phyloP scores from a whole-genome alignment of 2,888 invertebrate species.

The Hyppa rectilinea region DNA sequence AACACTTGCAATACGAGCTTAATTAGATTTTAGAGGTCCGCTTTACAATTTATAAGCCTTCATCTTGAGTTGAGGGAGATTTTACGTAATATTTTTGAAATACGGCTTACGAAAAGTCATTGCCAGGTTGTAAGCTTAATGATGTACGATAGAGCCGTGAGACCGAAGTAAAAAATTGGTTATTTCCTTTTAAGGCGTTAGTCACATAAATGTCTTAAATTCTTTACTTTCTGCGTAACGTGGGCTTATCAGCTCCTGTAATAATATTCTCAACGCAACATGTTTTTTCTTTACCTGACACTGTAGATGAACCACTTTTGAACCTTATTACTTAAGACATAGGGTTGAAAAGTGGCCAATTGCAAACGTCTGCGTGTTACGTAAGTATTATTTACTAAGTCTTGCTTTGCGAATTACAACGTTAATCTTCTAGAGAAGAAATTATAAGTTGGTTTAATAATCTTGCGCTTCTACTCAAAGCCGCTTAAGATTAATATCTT shows the following conservation, averaged over 20 bases:
- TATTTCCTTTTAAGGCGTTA: background rate
- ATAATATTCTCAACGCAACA: background rate
- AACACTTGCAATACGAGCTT: conserved; percentile 81
- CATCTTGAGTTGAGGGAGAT: conserved; percentile 20
- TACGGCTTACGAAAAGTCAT: background rate
- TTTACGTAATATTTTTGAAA: conserved; percentile 19
- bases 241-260: background rate
- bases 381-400: too few species aligned
- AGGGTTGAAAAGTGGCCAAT: too few species aligned
- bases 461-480: too few species aligned
- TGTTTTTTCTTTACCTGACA: too few species aligned
- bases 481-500: too few species aligned
- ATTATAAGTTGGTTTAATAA: background rate
- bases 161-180: background rate
- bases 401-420: too few species aligned
- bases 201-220: background rate
- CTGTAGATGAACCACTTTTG: too few species aligned
- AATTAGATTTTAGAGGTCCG: conserved; percentile 77
- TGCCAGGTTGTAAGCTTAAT: background rate
- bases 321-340: too few species aligned
- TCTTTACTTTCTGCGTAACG: too few species aligned
- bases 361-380: too few species aligned
- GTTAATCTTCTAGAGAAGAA: background rate
- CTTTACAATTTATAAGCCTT: conserved; percentile 66
- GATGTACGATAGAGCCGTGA: background rate